Conservation (phyloP, 2,888 invertebrate genomes). For the Apotomis turbidana region DNA sequence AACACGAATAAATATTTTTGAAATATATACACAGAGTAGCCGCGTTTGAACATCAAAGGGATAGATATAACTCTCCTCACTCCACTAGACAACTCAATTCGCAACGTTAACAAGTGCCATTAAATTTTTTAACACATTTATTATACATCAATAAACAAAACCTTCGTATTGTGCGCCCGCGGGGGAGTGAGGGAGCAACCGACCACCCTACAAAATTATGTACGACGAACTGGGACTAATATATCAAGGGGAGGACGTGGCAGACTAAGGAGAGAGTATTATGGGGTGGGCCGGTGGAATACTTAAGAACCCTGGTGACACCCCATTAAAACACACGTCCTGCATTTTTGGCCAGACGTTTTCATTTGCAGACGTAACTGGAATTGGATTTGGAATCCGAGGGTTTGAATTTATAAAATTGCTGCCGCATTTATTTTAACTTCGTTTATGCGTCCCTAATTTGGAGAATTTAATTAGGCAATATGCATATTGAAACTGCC, state of each 20-base stretch:
- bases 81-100: constrained; percentile 30
- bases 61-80: constrained; percentile 25
- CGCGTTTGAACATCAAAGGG: constrained; percentile 29
- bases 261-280: constrained; percentile 83
- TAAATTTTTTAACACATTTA: constrained; percentile 61
- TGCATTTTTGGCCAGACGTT: constrained; percentile 81
- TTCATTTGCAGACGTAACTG: constrained; percentile 71
- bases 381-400: constrained; percentile 52
- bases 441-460: constrained; percentile 5
- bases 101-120: constrained; percentile 31
- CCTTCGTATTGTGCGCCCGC: constrained; percentile 76
- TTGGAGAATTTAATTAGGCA: constrained; percentile 15
- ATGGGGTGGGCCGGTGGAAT: constrained; percentile 81
- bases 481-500: constrained; percentile 7
- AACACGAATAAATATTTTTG: constrained; percentile 19
- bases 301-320: constrained; percentile 83
- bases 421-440: constrained; percentile 5
- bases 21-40: neutral
- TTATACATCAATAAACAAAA: constrained; percentile 80
- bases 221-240: constrained; percentile 84
- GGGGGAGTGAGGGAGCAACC: constrained; percentile 67
- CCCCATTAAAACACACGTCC: constrained; percentile 83
- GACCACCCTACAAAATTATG: constrained; percentile 81
- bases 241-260: constrained; percentile 84
- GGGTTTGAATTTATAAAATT: constrained; percentile 41